Evolutionary conservation across 2,797 vertebrate species (phyloP).

Genomic region (Coendou prehensilis): DNA sequence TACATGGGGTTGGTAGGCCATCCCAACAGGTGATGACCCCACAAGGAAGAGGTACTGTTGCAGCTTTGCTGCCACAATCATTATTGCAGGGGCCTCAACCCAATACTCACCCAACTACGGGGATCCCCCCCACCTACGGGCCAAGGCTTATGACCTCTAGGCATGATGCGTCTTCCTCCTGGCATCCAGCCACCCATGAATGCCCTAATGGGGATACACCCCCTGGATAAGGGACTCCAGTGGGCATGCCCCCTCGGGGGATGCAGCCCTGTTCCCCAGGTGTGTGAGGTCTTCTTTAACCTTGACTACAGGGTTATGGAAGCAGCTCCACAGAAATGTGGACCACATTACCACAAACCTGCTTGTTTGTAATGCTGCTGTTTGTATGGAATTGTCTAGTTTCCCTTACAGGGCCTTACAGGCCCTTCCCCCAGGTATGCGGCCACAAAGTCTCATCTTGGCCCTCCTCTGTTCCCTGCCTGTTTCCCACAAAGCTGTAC

Average conservation of each 20-base stretch:
- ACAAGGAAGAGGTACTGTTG: conserved; percentile 94
- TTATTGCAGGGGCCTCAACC: conserved; percentile 96
- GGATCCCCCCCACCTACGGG: conserved; percentile 97
- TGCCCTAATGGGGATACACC: conserved; percentile 98
- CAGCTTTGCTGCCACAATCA: conserved; percentile 94
- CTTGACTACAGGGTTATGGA: conserved; percentile 75
- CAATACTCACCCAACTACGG: conserved; percentile 96
- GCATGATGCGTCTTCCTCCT: conserved; percentile 98
- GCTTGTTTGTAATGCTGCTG: conserved; percentile 76
- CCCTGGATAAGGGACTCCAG: conserved; percentile 95
- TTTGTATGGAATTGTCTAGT: conserved; percentile 74
- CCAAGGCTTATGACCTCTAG: conserved; percentile 96
- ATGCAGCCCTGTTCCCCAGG: conserved; percentile 98
- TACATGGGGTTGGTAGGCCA: conserved; percentile 96
- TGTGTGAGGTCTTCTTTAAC: conserved; percentile 94
- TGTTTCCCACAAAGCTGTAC: conserved; percentile 81
- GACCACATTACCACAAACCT: conserved; percentile 67
- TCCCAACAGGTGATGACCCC: conserved; percentile 99
- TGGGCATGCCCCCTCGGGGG: conserved; percentile 98
- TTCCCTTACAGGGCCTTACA: conserved; percentile 92
- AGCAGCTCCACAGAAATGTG: conserved; percentile 76
- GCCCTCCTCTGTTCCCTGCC: conserved; percentile 80
- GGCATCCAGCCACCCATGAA: conserved; percentile 98
- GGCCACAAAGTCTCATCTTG: conserved; percentile 89
- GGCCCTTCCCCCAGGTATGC: conserved; percentile 96